These are phyloP conservation scores for Dendrocincla fuliginosa DNA, from an alignment of 2,797 vertebrate species.

Conservation along the genomic window DNA sequence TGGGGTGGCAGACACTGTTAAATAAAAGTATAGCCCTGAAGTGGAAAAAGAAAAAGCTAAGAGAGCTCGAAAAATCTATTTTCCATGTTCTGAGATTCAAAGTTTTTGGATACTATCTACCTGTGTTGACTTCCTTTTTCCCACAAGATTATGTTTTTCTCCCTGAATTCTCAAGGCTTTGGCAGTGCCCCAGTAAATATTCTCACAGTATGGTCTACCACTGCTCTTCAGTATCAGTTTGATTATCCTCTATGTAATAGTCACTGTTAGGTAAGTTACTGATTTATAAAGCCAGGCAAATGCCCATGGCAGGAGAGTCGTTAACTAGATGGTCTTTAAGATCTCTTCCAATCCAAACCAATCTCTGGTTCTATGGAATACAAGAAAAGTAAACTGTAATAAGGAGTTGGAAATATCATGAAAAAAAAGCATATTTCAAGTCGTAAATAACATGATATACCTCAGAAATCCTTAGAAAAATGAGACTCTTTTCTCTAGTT, in stretches of 20 bases:
- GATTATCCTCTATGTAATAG: not conserved
- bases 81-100: not conserved
- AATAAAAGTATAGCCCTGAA: not conserved
- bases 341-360: not conserved
- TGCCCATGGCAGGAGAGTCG: not conserved
- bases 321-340: not conserved
- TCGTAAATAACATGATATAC: not conserved
- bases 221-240: not conserved
- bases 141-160: accelerated
- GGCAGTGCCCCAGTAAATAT: not conserved
- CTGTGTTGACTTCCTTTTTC: not conserved
- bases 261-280: not conserved
- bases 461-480: not conserved
- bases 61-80: not conserved
- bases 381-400: not conserved
- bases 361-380: not conserved
- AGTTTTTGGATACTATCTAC: not conserved
- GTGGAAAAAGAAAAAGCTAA: not conserved
- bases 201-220: not conserved
- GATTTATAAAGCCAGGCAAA: not conserved
- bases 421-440: not conserved
- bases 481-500: not conserved
- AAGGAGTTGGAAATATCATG: not conserved
- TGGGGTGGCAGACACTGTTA: not conserved
- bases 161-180: not conserved